These are phyloP conservation scores for Oligia fasciuncula DNA, from an alignment of 2,888 invertebrate genomes.

Conservation along the genomic window DNA sequence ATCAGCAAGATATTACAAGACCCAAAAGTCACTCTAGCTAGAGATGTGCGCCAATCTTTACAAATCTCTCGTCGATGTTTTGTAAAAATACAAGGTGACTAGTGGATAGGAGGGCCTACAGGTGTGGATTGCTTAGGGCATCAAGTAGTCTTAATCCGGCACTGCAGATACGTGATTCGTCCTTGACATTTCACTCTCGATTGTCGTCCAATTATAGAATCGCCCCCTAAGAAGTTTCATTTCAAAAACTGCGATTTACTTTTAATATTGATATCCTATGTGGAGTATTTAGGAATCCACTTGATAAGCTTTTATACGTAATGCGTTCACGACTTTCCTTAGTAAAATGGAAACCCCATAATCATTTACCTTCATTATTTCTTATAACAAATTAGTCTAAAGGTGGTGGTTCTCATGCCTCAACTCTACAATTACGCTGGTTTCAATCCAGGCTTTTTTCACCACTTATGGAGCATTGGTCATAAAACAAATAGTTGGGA, in stretches of 20 bases:
- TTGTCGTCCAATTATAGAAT: background rate
- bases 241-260: background rate
- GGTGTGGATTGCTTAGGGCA: too few relatives aligned
- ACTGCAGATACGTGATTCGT: too few relatives aligned
- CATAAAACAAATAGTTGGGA: background rate
- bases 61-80: too few relatives aligned
- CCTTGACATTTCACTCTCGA: background rate
- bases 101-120: too few relatives aligned
- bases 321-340: background rate
- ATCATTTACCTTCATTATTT: background rate
- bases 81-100: too few relatives aligned
- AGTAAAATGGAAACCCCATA: too few relatives aligned
- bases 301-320: background rate
- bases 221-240: background rate
- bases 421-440: too few relatives aligned
- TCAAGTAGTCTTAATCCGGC: too few relatives aligned
- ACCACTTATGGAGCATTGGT: background rate
- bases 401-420: background rate
- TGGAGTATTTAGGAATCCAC: background rate
- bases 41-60: too few relatives aligned
- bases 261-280: background rate
- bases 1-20: too few relatives aligned
- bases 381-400: background rate
- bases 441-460: background rate
- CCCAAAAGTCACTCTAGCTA: too few relatives aligned